Evolutionary conservation across 2,888 invertebrate genomes (phyloP).

Genomic region (Cyclophora punctaria): DNA sequence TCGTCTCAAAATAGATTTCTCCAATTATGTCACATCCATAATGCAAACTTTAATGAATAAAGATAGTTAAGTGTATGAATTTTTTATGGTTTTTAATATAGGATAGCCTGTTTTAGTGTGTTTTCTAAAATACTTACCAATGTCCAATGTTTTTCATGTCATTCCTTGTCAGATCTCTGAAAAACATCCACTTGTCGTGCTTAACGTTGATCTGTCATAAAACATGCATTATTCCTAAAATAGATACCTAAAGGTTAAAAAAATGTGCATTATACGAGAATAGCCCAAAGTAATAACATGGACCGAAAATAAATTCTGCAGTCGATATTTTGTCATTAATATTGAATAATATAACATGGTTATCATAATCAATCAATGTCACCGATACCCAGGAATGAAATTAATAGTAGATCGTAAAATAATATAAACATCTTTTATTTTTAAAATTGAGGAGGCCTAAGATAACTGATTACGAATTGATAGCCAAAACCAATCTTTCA

Average conservation of each 20-base stretch:
- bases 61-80: constrained; percentile 25
- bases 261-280: too few species aligned
- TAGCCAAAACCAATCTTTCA: constrained; percentile 19
- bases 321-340: too few species aligned
- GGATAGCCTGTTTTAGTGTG: background rate
- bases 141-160: constrained; percentile 1
- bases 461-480: constrained; percentile 25
- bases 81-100: constrained; percentile 1
- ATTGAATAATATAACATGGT: too few species aligned
- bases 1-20: constrained; percentile 75
- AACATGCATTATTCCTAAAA: too few species aligned
- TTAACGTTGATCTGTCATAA: too few species aligned
- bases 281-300: too few species aligned
- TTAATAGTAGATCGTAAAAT: constrained; percentile 15
- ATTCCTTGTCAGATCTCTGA: constrained; percentile 22
- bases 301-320: too few species aligned
- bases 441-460: constrained; percentile 49
- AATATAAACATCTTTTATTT: constrained; percentile 30
- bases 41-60: constrained; percentile 51
- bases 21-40: constrained; percentile 59
- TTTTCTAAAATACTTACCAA: constrained; percentile 10
- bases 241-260: too few species aligned
- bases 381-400: constrained; percentile 7
- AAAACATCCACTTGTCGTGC: constrained; percentile 27
- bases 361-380: too few species aligned